Evolutionary conservation across 53 echinoderm and acorn worm species (phyloP).

Genomic region (Holothuria scabra): DNA sequence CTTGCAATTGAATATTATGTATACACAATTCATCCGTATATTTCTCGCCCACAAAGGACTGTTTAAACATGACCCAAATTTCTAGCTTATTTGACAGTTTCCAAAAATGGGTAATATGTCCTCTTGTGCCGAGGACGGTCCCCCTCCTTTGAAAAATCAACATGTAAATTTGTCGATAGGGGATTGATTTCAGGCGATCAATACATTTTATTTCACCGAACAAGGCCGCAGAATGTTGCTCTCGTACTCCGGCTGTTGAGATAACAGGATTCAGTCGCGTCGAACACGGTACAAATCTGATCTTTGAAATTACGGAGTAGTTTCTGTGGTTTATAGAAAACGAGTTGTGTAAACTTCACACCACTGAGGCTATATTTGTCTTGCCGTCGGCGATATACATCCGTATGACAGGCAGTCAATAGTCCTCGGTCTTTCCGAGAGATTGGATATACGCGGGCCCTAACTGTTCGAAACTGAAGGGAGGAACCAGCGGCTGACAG

Average conservation of each 20-base stretch:
- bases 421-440: too few species aligned
- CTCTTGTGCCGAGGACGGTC: constrained; percentile 24
- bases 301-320: constrained; percentile 1
- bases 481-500: neutral
- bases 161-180: constrained; percentile 44
- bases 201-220: constrained; percentile 28
- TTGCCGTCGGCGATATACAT: constrained; percentile 16
- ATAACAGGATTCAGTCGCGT: constrained; percentile 24
- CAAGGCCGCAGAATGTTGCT: constrained; percentile 42
- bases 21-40: constrained; percentile 21
- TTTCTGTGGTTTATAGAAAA: constrained; percentile 33
- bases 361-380: constrained; percentile 22
- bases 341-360: constrained; percentile 33
- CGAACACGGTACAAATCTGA: constrained; percentile 31
- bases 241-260: constrained; percentile 12
- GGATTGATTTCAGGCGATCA: constrained; percentile 31
- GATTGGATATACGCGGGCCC: constrained; percentile 1
- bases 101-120: constrained; percentile 23
- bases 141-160: constrained; percentile 40
- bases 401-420: neutral
- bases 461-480: neutral
- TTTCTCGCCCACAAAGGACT: constrained; percentile 17
- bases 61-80: constrained; percentile 49
- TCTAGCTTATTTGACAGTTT: constrained; percentile 33
- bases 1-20: constrained; percentile 37